These are phyloP conservation scores for Chaetoderma sp. DNA, from an alignment of 2,888 invertebrate genomes.

Conservation along the genomic window DNA sequence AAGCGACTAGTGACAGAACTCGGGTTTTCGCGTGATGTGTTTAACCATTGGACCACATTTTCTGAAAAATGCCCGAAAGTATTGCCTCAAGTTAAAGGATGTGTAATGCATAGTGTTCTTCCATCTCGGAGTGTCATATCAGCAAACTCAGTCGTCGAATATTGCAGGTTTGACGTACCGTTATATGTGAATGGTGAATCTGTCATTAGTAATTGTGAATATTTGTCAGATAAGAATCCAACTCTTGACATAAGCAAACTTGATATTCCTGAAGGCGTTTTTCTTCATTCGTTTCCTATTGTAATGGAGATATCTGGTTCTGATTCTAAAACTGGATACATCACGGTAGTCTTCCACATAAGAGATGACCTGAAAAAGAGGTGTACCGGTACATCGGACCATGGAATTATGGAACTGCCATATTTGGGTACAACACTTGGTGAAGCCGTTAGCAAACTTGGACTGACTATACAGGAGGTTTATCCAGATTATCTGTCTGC, in stretches of 20 bases:
- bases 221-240: constrained; percentile 16
- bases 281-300: constrained; percentile 64
- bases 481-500: not conserved
- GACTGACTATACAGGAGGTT: not conserved
- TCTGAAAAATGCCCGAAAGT: not conserved
- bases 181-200: constrained; percentile 55
- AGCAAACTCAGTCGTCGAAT: constrained; percentile 63
- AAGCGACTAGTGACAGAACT: constrained; percentile 47
- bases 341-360: constrained; percentile 59
- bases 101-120: constrained; percentile 64
- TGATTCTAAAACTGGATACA: constrained; percentile 43
- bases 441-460: not conserved
- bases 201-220: constrained; percentile 68
- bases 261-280: constrained; percentile 50
- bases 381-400: constrained; percentile 6
- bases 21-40: constrained; percentile 50
- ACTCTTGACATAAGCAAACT: constrained; percentile 7
- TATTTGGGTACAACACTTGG: not conserved
- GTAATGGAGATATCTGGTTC: too few relatives aligned
- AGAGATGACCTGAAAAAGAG: constrained; percentile 63
- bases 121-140: constrained; percentile 43
- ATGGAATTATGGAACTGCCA: not conserved
- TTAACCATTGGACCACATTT: constrained; percentile 45
- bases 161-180: constrained; percentile 63
- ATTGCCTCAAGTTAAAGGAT: constrained; percentile 38